Conservation (phyloP, 2,113 vertebrate genomes). For the Limanda limanda region DNA sequence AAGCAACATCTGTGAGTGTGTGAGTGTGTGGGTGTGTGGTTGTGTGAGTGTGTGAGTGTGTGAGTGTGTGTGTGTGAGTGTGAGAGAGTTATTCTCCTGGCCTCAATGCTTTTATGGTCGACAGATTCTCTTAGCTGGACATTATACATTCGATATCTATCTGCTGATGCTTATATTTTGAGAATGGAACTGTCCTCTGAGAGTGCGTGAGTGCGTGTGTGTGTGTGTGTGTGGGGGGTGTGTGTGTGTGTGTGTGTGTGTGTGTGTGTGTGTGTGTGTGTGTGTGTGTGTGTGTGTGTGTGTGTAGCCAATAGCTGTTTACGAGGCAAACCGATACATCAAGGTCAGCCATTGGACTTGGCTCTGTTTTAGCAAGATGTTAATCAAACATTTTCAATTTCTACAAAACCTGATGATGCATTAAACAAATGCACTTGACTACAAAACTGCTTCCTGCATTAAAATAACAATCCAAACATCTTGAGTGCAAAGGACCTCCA, state of each 20-base stretch:
- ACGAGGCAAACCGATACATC: background rate
- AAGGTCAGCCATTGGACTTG: background rate
- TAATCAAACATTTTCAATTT: background rate
- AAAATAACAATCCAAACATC: too few relatives aligned
- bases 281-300: slow-evolving; percentile 8
- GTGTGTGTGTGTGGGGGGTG: background rate
- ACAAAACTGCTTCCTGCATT: too few relatives aligned
- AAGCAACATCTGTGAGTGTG: too few relatives aligned
- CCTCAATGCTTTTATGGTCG: slow-evolving; percentile 23
- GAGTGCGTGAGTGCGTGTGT: slow-evolving; percentile 14
- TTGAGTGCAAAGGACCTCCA: too few relatives aligned
- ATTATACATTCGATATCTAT: slow-evolving; percentile 34
- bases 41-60: too few relatives aligned
- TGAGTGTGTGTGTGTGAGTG: too few relatives aligned
- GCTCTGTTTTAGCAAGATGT: background rate
- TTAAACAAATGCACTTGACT: too few relatives aligned
- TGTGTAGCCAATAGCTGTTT: background rate
- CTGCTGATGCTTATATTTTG: slow-evolving; percentile 41
- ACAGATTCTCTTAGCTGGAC: slow-evolving; percentile 25
- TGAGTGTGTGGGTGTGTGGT: too few relatives aligned
- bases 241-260: slow-evolving; percentile 13
- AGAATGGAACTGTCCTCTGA: slow-evolving; percentile 9
- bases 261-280: slow-evolving; percentile 1
- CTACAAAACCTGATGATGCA: too few relatives aligned
- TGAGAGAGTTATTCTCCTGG: background rate